These are phyloP conservation scores for Misgurnus anguillicaudatus DNA, from an alignment of 2,113 vertebrate genomes.

Conservation along the genomic window DNA sequence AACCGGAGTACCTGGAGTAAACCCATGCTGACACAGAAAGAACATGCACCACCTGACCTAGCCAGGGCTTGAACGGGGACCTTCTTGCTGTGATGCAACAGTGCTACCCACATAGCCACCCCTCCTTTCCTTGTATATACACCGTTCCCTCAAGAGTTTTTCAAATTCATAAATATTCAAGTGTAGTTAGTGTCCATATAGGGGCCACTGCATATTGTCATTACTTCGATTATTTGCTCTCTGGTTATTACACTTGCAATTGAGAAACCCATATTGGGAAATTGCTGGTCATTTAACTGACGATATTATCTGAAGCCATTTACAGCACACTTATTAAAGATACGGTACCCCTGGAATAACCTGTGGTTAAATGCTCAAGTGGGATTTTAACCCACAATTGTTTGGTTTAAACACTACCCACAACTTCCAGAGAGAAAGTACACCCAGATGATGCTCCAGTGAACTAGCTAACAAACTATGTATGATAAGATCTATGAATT, in stretches of 20 bases:
- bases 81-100: too few species aligned
- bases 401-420: neutral
- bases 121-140: too few species aligned
- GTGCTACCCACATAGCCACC: too few species aligned
- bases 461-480: neutral
- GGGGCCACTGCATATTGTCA: neutral
- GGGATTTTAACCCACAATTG: neutral
- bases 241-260: neutral
- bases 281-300: neutral
- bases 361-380: constrained; percentile 7
- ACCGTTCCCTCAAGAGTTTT: neutral
- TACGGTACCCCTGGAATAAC: neutral
- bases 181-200: too few species aligned
- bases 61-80: too few species aligned
- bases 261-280: neutral
- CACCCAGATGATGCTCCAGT: neutral
- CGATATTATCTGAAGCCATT: neutral
- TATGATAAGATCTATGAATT: neutral
- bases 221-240: neutral
- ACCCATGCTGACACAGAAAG: too few species aligned
- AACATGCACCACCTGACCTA: too few species aligned
- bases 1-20: too few species aligned
- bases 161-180: neutral
- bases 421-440: neutral
- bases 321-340: neutral